Conservation (phyloP, 2,797 vertebrate genomes). For the Gymnothorax reevesii region DNA sequence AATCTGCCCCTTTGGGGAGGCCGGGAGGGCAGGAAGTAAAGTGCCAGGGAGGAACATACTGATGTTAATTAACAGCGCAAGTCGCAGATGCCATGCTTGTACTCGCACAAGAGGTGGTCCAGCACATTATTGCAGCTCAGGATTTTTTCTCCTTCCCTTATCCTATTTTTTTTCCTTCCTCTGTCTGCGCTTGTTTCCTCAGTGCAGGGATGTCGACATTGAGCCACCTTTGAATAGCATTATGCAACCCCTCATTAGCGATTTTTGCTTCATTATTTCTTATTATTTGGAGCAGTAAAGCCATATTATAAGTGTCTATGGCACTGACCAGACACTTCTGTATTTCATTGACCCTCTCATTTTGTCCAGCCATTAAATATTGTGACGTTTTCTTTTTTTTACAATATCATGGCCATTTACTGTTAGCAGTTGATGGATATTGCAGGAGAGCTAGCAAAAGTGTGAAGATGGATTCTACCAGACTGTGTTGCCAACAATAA, state of each 20-base stretch:
- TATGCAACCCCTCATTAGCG: conserved; percentile 63
- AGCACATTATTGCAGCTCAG: conserved; percentile 78
- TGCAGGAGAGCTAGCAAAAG: not conserved
- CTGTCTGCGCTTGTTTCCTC: conserved; percentile 68
- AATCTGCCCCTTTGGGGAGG: conserved; percentile 60
- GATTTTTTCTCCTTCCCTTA: conserved; percentile 68
- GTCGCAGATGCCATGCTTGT: conserved; percentile 82
- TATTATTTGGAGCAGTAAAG: conserved; percentile 52
- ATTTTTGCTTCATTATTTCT: conserved; percentile 66
- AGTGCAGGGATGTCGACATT: conserved; percentile 56
- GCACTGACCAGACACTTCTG: conserved; percentile 65
- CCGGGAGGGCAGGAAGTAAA: conserved; percentile 71
- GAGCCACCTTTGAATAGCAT: conserved; percentile 65
- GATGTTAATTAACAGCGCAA: conserved; percentile 85
- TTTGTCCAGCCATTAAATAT: conserved; percentile 71
- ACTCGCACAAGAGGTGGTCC: conserved; percentile 79
- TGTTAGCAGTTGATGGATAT: conserved; percentile 27
- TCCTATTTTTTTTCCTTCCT: conserved; percentile 60
- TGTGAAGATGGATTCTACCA: conserved; percentile 38
- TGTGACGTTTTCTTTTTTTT: conserved; percentile 69
- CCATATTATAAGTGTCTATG: conserved; percentile 41
- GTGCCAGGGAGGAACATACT: conserved; percentile 78
- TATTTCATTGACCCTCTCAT: conserved; percentile 66
- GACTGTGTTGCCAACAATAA: conserved; percentile 34
- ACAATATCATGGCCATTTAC: conserved; percentile 59